Evolutionary conservation across 1,140 invertebrate species (phyloP).

Genomic region (Aculops lycopersici): DNA sequence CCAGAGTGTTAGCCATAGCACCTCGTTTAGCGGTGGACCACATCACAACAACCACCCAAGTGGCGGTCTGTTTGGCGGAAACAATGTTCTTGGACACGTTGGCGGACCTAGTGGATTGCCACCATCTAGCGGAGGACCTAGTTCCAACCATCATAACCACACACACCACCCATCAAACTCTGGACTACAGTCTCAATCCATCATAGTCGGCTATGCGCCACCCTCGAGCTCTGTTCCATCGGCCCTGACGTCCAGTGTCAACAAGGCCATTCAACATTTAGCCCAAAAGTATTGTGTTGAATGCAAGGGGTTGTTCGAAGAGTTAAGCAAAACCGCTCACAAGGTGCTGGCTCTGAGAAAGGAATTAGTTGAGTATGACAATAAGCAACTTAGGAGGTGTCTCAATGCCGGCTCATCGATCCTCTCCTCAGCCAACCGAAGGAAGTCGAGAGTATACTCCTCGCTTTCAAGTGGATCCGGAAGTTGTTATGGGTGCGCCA

Average conservation of each 20-base stretch:
- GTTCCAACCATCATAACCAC: not conserved
- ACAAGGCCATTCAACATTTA: conserved; percentile 22
- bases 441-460: not conserved
- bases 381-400: conserved; percentile 29
- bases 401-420: conserved; percentile 2
- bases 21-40: too few species aligned
- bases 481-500: conserved; percentile 21
- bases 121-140: not conserved
- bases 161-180: conserved; percentile 2
- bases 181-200: conserved; percentile 10
- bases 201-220: conserved; percentile 12
- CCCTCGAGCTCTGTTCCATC: conserved; percentile 1
- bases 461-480: conserved; percentile 10
- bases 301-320: conserved; percentile 72
- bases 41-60: too few species aligned
- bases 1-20: too few species aligned
- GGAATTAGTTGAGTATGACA: conserved; percentile 66
- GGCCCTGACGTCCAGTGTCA: conserved; percentile 21
- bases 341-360: conserved; percentile 53
- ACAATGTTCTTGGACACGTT: not conserved
- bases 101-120: not conserved
- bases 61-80: not conserved
- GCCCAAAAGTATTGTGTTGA: conserved; percentile 80
- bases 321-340: conserved; percentile 74
- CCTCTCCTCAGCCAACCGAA: conserved; percentile 1